These are phyloP conservation scores for Schizothorax lantsangensis DNA, from an alignment of 2,797 vertebrate genomes.

Conservation along the genomic window DNA sequence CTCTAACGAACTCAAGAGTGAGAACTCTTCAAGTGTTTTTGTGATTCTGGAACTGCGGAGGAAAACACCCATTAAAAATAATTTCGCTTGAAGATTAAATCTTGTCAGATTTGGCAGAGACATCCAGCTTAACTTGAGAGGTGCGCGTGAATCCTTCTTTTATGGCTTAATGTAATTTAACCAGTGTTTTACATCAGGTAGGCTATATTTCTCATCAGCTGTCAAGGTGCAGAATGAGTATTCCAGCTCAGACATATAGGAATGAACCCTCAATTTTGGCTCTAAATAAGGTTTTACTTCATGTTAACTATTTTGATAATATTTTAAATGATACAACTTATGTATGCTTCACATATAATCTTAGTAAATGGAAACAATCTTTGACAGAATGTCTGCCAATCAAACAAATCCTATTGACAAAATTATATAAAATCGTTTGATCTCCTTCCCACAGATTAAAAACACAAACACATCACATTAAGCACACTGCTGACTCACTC, in stretches of 20 bases:
- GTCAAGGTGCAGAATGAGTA: neutral
- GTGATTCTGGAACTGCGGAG: neutral
- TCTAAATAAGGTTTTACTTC: neutral
- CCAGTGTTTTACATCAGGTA: constrained; percentile 4
- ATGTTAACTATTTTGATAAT: neutral
- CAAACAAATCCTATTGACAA: neutral
- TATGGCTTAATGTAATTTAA: neutral
- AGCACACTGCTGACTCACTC: neutral
- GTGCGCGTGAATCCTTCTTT: neutral
- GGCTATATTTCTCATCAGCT: neutral
- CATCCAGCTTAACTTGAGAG: neutral
- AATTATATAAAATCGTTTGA: neutral
- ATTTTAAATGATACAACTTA: neutral
- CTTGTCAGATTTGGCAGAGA: neutral
- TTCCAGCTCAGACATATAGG: neutral
- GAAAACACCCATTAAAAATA: neutral
- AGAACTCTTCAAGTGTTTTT: neutral
- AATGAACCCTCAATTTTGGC: neutral
- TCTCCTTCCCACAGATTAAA: neutral
- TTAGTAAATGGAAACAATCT: neutral
- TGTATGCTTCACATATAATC: neutral
- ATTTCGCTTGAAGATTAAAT: constrained; percentile 5
- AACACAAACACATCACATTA: neutral
- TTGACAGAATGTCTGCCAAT: neutral
- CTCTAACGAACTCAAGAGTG: neutral